Base-by-base conservation (phyloP, 53 echinoderm and acorn worm genomes). In the Astropecten irregularis region DNA sequence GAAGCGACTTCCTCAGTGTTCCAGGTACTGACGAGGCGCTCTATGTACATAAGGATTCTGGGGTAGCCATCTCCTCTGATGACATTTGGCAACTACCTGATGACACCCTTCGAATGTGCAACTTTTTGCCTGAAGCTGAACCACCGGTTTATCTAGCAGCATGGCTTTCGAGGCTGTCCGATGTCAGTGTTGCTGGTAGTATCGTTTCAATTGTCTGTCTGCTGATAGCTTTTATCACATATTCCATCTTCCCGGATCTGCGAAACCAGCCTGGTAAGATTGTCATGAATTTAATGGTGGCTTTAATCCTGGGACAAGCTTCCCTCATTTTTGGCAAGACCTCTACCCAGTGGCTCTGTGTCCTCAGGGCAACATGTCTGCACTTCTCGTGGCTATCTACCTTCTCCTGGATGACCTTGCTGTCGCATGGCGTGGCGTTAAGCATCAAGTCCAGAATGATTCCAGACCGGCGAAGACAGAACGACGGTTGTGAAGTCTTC, bases 341-440 rank as follows among this genome's bases (percentile, higher is more conserved):
- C 0, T 47, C 69, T 49, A 28, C 18, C 0, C 30, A 11, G 0
- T 69, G 69, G 49, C 69, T 88, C 4, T 88, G 88, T 44, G 82
- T 82, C 51, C 31, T 71, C 2, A 33, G 81, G 42, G 71, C 88
- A 27, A 71, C 71, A 13, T 30, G 36, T n/a, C 29, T 71, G 15
- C 88, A 88, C 32, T 88, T 64, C 53, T 37, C 82, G 18, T 82
- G 88, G 88, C 65, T 88, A 14, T 44, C 88, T 0, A 28, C 63
- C 20, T 88, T 88, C 63, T 49, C 77, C 59, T 88, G 88, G 88
- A 88, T 82, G 88, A 82, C 44, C 63, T 82, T 82, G 15, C 31
- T 88, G 57, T 70, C 88, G 14, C 23, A 34, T 30, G 82, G 82
- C 25, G 28, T 69, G 69, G 69, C 69, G 38, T 11, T 9, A 1